phyloP scores from a whole-genome alignment of 2,888 invertebrate genomes.

The Noctua janthina region DNA sequence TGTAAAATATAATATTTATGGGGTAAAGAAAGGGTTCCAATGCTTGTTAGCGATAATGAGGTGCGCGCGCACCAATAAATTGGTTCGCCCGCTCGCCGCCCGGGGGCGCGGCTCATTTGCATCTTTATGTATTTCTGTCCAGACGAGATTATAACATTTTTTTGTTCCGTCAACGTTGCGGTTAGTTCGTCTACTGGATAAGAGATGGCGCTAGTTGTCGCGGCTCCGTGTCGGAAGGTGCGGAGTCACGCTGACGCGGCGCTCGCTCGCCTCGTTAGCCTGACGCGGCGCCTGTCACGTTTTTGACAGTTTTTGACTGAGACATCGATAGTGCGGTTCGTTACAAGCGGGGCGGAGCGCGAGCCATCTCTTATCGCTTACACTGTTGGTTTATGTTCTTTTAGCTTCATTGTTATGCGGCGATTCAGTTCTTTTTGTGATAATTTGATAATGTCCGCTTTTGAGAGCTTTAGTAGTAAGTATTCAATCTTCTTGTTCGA shows the following conservation, averaged over 20 bases:
- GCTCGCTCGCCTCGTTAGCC: conserved; percentile 87
- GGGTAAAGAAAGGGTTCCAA: conserved; percentile 86
- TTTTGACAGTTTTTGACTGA: conserved; percentile 90
- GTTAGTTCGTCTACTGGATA: conserved; percentile 77
- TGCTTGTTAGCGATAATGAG: conserved; percentile 89
- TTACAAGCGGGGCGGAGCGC: conserved; percentile 86
- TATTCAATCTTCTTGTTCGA: conserved; percentile 69
- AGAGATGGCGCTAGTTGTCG: conserved; percentile 81
- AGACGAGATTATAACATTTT: conserved; percentile 70
- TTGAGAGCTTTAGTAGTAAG: conserved; percentile 68
- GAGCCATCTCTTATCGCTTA: conserved; percentile 81
- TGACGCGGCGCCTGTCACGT: conserved; percentile 88
- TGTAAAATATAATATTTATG: conserved; percentile 90
- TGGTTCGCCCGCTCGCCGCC: conserved; percentile 83
- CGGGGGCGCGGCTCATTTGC: conserved; percentile 86
- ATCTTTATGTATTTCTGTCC: conserved; percentile 84
- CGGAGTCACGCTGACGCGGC: conserved; percentile 81
- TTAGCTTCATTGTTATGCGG: conserved; percentile 84
- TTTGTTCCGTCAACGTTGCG: conserved; percentile 53
- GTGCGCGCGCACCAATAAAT: conserved; percentile 87
- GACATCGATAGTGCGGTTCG: conserved; percentile 89
- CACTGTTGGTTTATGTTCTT: conserved; percentile 86
- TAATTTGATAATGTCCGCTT: conserved; percentile 76
- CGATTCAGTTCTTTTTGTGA: conserved; percentile 78
- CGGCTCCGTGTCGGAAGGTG: conserved; percentile 66